Evolutionary conservation across 2,113 vertebrate species (phyloP).

Genomic region (Alces alces): DNA sequence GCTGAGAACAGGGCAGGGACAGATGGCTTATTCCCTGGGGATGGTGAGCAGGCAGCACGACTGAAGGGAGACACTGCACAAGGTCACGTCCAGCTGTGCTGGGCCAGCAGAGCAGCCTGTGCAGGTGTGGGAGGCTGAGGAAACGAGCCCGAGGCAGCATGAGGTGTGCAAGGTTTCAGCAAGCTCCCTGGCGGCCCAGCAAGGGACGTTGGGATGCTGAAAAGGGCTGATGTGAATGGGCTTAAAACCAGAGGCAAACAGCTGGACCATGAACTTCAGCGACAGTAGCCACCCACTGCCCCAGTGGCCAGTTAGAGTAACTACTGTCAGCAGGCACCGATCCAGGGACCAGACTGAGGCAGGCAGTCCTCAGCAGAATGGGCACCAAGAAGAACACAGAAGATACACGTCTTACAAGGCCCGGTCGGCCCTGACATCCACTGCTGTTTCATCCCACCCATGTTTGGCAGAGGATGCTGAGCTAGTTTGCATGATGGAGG

Average conservation of each 20-base stretch:
- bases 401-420: not conserved
- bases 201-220: not conserved
- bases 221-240: not conserved
- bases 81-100: not conserved
- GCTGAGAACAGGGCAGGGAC: not conserved
- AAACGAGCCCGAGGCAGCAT: fast-evolving
- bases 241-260: not conserved
- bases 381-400: not conserved
- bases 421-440: not conserved
- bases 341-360: no score
- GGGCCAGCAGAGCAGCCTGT: not conserved
- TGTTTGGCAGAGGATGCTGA: not conserved
- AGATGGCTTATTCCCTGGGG: not conserved
- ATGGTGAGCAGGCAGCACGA: not conserved
- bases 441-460: not conserved
- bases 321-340: not conserved
- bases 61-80: not conserved
- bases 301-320: not conserved
- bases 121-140: not conserved
- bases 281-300: not conserved
- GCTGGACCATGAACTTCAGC: not conserved
- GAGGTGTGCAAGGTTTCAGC: not conserved
- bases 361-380: not conserved
- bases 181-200: not conserved
- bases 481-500: not conserved